A percentile compares a stretch with the other conserved stretches of the same genome.
Evolutionary conservation across 2,797 vertebrate genomes (phyloP).

Genomic region (Sebastes oblongus): DNA sequence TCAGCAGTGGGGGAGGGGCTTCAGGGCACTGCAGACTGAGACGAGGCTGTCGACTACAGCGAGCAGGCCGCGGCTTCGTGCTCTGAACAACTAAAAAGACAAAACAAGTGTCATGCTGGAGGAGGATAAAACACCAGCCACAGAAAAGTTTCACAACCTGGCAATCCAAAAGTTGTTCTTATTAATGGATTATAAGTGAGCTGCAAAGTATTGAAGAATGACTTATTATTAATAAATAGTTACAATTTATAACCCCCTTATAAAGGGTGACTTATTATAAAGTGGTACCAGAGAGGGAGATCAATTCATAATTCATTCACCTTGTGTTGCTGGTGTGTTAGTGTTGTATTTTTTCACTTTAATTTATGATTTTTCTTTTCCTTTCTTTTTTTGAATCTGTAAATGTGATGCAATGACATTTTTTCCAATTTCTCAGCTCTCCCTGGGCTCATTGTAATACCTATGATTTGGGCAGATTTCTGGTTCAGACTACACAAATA

Average conservation of each 20-base stretch:
- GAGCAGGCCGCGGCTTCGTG: too few species aligned
- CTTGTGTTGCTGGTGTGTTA: neutral
- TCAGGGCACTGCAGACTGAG: too few species aligned
- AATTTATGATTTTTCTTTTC: neutral
- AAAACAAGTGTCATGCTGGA: neutral
- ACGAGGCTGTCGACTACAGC: too few species aligned
- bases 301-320: neutral
- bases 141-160: neutral
- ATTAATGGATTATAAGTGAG: neutral
- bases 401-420: neutral
- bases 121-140: neutral
- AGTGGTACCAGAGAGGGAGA: neutral
- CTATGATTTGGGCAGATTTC: neutral
- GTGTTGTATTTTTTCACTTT: neutral
- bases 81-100: too few species aligned
- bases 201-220: neutral
- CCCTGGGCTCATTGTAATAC: neutral
- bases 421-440: neutral
- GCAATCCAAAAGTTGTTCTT: neutral
- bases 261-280: neutral
- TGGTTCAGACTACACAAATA: too few species aligned
- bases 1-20: too few species aligned
- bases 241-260: neutral
- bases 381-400: neutral
- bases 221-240: neutral